Evolutionary conservation across 2,888 invertebrate genomes (phyloP).

Genomic region (Callyntrura guangdongensis): DNA sequence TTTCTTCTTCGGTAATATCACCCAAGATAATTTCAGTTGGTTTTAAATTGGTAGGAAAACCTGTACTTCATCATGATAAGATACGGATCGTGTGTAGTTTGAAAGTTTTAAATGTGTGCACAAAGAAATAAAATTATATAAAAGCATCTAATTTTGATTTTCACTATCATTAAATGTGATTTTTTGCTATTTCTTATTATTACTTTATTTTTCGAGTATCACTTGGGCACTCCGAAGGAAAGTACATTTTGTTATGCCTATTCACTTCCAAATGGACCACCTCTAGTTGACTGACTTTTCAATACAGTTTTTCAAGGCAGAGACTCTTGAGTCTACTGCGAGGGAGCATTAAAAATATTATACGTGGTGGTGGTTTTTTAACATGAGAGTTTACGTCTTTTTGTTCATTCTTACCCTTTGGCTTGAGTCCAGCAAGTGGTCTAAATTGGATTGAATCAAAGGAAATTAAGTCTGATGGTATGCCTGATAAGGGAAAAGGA

Average conservation of each 20-base stretch:
- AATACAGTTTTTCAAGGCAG: too few species aligned
- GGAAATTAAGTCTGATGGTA: conserved; percentile 73
- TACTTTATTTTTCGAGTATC: not conserved
- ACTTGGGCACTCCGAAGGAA: too few species aligned
- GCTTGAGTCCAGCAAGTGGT: conserved; percentile 76
- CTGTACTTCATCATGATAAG: not conserved
- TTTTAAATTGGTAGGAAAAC: conserved; percentile 1
- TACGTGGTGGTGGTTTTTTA: conserved; percentile 23
- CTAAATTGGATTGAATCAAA: conserved; percentile 78
- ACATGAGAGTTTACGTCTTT: conserved; percentile 22
- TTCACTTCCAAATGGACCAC: not conserved
- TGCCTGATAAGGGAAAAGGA: conserved; percentile 72
- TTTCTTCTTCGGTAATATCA: too few species aligned
- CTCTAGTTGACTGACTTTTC: too few species aligned
- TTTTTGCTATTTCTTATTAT: not conserved
- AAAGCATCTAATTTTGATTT: not conserved
- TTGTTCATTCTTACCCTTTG: conserved; percentile 56
- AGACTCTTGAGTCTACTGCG: too few species aligned
- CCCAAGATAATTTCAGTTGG: not conserved
- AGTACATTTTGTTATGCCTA: too few species aligned
- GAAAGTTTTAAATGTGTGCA: conserved; percentile 1
- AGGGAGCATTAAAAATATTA: not conserved
- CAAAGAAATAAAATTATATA: conserved; percentile 19
- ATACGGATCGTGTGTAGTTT: not conserved
- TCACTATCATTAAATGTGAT: not conserved